These are phyloP conservation scores for Rhizomys pruinosus DNA, from an alignment of 2,113 vertebrate genomes.

Conservation along the genomic window DNA sequence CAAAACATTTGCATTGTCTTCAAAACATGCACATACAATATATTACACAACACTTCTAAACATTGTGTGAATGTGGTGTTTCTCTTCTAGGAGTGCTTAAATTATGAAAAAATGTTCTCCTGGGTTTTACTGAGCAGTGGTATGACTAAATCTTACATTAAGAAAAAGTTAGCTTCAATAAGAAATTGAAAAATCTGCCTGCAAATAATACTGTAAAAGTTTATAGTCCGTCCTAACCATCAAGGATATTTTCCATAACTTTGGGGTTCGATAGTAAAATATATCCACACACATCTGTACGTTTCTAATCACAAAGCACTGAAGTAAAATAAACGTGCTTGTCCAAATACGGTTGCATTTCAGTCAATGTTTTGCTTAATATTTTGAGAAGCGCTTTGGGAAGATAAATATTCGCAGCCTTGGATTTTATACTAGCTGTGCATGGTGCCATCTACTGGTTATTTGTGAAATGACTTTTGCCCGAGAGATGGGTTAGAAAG, in stretches of 20 bases:
- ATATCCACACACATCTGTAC: slow-evolving; percentile 74
- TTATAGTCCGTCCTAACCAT: slow-evolving; percentile 72
- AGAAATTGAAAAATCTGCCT: slow-evolving; percentile 69
- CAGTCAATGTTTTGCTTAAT: slow-evolving; percentile 79
- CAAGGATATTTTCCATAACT: slow-evolving; percentile 79
- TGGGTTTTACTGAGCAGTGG: slow-evolving; percentile 42
- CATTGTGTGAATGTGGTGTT: background rate
- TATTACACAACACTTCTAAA: background rate
- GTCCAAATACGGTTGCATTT: slow-evolving; percentile 80
- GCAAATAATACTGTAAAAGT: slow-evolving; percentile 77
- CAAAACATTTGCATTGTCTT: background rate
- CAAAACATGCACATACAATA: background rate
- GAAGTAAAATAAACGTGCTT: slow-evolving; percentile 82
- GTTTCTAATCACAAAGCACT: slow-evolving; percentile 81
- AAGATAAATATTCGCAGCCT: slow-evolving; percentile 55
- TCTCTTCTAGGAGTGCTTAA: slow-evolving; percentile 14
- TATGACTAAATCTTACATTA: slow-evolving; percentile 61
- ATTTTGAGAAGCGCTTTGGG: slow-evolving; percentile 74
- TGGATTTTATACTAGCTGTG: slow-evolving; percentile 36
- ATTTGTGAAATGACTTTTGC: background rate
- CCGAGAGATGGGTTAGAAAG: background rate
- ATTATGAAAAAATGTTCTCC: slow-evolving; percentile 59
- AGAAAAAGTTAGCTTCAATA: slow-evolving; percentile 69
- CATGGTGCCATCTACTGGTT: slow-evolving; percentile 82
- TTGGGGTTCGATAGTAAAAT: slow-evolving; percentile 77